Evolutionary conservation across 2,113 vertebrate genomes (phyloP).

Genomic region (Ranitomeya variabilis): DNA sequence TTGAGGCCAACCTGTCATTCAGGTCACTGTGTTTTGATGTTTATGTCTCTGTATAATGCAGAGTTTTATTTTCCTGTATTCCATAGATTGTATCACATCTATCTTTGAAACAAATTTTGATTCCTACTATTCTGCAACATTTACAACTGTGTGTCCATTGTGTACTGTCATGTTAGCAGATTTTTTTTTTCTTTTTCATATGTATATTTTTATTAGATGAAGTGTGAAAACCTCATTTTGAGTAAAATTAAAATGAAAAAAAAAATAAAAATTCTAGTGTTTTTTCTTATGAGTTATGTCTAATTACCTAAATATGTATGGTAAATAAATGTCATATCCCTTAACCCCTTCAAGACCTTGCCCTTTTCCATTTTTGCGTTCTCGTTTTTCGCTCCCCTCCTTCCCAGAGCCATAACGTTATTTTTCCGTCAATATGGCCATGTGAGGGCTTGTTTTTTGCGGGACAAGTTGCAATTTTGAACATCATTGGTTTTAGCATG

Average conservation of each 20-base stretch:
- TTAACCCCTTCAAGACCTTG: no score
- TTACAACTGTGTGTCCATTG: slow-evolving; percentile 26
- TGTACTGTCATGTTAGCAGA: slow-evolving; percentile 7
- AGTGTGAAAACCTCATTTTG: slow-evolving; percentile 15
- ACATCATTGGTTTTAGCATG: no score
- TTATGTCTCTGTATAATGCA: not conserved
- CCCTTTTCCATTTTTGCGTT: no score
- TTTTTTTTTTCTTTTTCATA: slow-evolving; percentile 28
- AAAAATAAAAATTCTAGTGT: not conserved
- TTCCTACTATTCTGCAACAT: not conserved
- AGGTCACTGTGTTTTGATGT: not conserved
- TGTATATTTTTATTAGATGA: slow-evolving; percentile 52
- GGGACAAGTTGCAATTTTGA: no score
- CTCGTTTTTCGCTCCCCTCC: no score
- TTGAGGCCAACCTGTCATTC: slow-evolving; percentile 2
- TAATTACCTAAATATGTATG: not conserved
- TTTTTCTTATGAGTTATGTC: not conserved
- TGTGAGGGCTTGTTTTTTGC: no score
- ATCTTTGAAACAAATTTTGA: not conserved
- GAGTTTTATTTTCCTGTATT: not conserved
- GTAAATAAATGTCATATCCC: no score
- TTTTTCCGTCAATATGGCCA: no score
- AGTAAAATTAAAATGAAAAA: slow-evolving; percentile 12
- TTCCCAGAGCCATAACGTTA: no score
- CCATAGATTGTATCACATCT: not conserved